phyloP scores from a whole-genome alignment of 2,113 vertebrate genomes.

The Dasyornis broadbenti region DNA sequence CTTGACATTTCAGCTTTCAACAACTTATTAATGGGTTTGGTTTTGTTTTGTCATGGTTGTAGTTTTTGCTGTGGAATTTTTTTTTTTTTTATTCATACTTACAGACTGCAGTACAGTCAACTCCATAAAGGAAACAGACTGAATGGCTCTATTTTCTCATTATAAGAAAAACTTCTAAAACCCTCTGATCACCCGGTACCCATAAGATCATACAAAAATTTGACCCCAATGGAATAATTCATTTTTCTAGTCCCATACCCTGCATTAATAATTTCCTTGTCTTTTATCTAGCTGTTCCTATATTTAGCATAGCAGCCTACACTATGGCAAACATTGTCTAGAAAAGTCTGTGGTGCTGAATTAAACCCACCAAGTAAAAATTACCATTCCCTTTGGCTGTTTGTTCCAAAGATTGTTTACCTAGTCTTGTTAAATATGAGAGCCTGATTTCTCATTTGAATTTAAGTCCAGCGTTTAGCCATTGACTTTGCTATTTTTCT shows the following conservation, averaged over 20 bases:
- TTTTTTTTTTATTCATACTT: not conserved
- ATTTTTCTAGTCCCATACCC: not conserved
- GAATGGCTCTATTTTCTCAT: not conserved
- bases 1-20: not conserved
- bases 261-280: not conserved
- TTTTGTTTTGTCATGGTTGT: not conserved
- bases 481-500: not conserved
- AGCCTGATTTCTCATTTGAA: not conserved
- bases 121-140: not conserved
- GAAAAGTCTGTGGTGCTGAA: not conserved
- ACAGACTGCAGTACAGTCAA: not conserved
- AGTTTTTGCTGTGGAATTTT: not conserved
- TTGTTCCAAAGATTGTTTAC: not conserved
- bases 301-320: not conserved
- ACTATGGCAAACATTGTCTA: not conserved
- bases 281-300: not conserved
- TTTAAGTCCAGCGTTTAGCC: not conserved
- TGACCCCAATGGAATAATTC: not conserved
- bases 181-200: not conserved
- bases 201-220: not conserved
- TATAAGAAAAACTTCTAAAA: not conserved
- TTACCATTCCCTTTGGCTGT: not conserved
- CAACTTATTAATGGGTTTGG: accelerated
- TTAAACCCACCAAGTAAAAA: not conserved
- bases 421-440: not conserved